A percentile compares a stretch with the other conserved stretches of the same genome.
Evolutionary conservation across 2,888 invertebrate species (phyloP).

Genomic region (Rhamnusium bicolor): DNA sequence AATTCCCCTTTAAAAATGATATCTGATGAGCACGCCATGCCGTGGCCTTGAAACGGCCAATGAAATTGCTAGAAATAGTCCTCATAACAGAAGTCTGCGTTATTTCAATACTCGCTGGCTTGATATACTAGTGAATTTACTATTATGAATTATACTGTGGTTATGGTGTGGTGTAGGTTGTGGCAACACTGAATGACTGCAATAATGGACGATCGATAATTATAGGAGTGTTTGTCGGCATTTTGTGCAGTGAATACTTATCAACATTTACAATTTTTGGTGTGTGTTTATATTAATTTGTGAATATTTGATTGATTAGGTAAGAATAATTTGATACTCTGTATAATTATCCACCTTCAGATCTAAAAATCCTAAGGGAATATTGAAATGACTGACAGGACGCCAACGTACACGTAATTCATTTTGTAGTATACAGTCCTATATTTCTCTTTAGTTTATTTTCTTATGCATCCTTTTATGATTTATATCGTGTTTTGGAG

Average conservation of each 20-base stretch:
- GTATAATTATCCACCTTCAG: background rate
- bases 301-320: background rate
- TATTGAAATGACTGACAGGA: background rate
- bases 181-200: no score
- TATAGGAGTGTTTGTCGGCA: background rate
- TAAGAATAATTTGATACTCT: background rate
- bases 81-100: no score
- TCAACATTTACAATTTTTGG: background rate
- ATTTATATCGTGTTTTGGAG: slow-evolving; percentile 7
- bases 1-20: no score
- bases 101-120: no score
- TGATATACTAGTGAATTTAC: no score
- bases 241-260: background rate
- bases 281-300: background rate
- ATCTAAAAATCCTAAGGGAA: background rate
- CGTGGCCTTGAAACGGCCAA: no score
- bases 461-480: slow-evolving; percentile 6
- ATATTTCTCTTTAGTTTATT: slow-evolving; percentile 2
- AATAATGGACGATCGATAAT: background rate
- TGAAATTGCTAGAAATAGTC: no score
- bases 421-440: background rate
- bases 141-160: no score
- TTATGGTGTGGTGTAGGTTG: no score
- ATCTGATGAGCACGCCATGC: no score
- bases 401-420: background rate